phyloP scores from a whole-genome alignment of 2,888 invertebrate species.

The Augiades crinisus region DNA sequence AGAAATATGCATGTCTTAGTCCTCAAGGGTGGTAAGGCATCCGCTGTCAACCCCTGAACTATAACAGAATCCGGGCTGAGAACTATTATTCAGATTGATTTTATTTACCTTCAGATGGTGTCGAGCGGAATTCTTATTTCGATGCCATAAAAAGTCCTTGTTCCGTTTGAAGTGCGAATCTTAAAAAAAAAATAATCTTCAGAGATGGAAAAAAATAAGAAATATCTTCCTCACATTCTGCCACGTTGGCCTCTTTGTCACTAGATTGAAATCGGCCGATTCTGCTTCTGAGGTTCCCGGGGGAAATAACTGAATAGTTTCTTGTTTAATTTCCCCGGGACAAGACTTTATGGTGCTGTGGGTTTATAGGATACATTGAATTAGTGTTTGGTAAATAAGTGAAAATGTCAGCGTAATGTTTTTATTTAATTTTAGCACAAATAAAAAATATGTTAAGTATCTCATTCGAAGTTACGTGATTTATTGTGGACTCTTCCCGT shows the following conservation, averaged over 20 bases:
- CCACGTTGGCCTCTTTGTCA: slow-evolving; percentile 1
- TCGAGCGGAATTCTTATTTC: no score
- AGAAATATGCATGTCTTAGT: no score
- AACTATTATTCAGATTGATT: no score
- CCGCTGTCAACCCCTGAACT: no score
- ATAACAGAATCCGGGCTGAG: no score
- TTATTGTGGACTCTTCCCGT: slow-evolving; percentile 18
- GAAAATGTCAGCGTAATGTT: no score
- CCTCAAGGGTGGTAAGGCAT: no score
- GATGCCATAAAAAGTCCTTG: no score
- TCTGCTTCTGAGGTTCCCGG: slow-evolving; percentile 33
- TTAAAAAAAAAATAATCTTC: neutral
- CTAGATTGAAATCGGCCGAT: slow-evolving; percentile 17
- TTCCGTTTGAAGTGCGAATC: no score
- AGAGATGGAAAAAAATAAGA: neutral
- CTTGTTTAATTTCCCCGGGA: slow-evolving; percentile 56
- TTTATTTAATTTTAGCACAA: slow-evolving; percentile 7
- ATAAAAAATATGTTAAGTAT: slow-evolving; percentile 23
- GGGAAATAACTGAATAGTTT: slow-evolving; percentile 64
- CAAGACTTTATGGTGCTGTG: slow-evolving; percentile 36
- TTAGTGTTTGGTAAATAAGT: neutral
- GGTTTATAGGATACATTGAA: slow-evolving; percentile 34
- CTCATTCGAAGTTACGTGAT: slow-evolving; percentile 17
- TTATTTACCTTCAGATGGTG: no score
- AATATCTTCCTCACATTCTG: neutral